These are phyloP conservation scores for Muscina levida DNA, from an alignment of 2,888 invertebrate species.

Conservation along the genomic window DNA sequence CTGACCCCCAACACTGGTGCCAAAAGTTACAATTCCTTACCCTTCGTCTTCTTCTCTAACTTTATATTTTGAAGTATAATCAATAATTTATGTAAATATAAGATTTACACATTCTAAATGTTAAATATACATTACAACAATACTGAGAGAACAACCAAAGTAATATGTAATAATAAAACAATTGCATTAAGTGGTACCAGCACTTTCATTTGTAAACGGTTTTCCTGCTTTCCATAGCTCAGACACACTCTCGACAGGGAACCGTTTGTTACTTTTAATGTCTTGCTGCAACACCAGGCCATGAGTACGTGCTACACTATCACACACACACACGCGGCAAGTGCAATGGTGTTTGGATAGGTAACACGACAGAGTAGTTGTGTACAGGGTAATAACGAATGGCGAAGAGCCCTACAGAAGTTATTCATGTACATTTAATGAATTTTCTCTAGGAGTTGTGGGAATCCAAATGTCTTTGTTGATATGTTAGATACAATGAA, in stretches of 20 bases:
- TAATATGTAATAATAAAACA: constrained; percentile 45
- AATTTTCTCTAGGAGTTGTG: background rate
- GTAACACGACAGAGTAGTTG: too few species aligned
- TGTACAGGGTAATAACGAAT: too few species aligned
- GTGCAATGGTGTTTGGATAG: too few species aligned
- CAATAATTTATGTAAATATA: constrained; percentile 45
- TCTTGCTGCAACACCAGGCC: constrained; percentile 44
- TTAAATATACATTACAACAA: background rate
- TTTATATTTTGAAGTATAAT: constrained; percentile 44
- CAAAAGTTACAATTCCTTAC: too few species aligned
- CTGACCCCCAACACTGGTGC: too few species aligned
- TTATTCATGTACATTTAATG: background rate
- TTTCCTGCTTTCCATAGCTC: too few species aligned
- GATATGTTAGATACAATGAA: too few species aligned
- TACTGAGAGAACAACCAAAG: background rate
- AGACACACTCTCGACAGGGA: constrained; percentile 37
- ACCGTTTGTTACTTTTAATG: constrained; percentile 40
- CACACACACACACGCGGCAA: too few species aligned
- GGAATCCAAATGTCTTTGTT: too few species aligned
- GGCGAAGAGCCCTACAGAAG: background rate
- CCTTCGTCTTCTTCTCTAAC: too few species aligned
- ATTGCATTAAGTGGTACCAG: constrained; percentile 49
- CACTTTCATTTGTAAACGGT: too few species aligned
- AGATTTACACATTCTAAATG: constrained; percentile 6
- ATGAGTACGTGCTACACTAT: constrained; percentile 34